Evolutionary conservation across 1,140 invertebrate species (phyloP), one percentile per base, ranked within the genome.

Genomic region (Drosophila pectinifera): DNA sequence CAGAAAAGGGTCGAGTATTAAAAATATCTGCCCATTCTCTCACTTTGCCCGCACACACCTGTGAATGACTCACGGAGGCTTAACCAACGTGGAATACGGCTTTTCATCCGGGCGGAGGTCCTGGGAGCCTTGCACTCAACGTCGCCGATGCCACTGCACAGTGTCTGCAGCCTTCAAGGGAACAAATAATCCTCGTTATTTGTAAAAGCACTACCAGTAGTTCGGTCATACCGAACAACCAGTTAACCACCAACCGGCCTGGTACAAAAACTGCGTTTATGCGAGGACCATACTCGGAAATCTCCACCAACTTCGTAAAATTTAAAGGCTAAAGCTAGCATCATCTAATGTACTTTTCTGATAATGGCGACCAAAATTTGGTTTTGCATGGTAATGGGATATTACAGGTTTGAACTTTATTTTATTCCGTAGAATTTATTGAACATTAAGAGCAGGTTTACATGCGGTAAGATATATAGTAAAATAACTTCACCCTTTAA

Each of bases 11-110:
- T 69, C 74, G 45, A 65, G 57, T 31, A 62, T 59, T 80, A 78
- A 58, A 74, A 85, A 88, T 78, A 82, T 58, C 63, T 82, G 58
- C 48, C 51, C 68, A 61, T 59, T 57, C 45, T 67, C 54, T 31
- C 28, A 14, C 49, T 20, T 57, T 53, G 31, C 31, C 45, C 54
- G 22, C 55, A 62, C 73, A 58, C 31, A 67, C 56, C 36, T 62
- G 63, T 63, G 69, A 58, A 69, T 82, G 82, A 82, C 24, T 78
- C 78, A 54, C 61, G 54, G 53, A 26, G 41, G 64, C 64, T 74
- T 70, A 70, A 67, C 41, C 80, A 22, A n/a, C 39, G 24, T 56
- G 10, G 11, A 28, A 16, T 41, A 41, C 18, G 24, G 18, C n/a
- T 31, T 14, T 22, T 16, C 18, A 22, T 11, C 54, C 55, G 39